phyloP scores from a whole-genome alignment of 2,113 vertebrate genomes.

The Notothenia coriiceps region DNA sequence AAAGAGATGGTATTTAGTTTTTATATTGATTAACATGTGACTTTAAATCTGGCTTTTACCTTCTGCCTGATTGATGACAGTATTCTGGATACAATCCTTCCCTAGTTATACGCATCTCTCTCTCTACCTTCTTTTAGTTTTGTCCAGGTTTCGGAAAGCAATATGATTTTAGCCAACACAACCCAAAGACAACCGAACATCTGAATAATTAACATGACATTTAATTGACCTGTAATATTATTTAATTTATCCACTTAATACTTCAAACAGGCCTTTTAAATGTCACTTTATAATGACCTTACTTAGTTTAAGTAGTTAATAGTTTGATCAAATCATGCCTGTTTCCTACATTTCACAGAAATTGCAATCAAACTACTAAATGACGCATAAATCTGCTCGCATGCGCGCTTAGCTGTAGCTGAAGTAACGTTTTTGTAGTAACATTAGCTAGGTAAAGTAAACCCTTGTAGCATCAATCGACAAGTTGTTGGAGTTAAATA shows the following conservation, averaged over 20 bases:
- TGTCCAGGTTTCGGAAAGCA: neutral
- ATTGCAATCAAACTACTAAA: neutral
- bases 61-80: neutral
- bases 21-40: constrained; percentile 11
- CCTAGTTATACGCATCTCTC: neutral
- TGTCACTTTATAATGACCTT: neutral
- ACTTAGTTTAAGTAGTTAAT: neutral
- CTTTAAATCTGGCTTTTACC: constrained; percentile 6
- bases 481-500: neutral
- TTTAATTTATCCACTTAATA: neutral
- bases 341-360: neutral
- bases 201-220: neutral
- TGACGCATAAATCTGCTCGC: neutral
- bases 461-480: neutral
- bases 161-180: neutral
- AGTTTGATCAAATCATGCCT: neutral
- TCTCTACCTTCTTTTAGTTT: too few relatives aligned
- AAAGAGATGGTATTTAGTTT: constrained; percentile 7
- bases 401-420: neutral
- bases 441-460: neutral
- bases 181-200: neutral
- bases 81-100: neutral
- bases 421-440: neutral
- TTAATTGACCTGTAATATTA: neutral
- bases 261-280: neutral